Base-by-base conservation (phyloP, 2,888 invertebrate species). In the Trilocha varians region DNA sequence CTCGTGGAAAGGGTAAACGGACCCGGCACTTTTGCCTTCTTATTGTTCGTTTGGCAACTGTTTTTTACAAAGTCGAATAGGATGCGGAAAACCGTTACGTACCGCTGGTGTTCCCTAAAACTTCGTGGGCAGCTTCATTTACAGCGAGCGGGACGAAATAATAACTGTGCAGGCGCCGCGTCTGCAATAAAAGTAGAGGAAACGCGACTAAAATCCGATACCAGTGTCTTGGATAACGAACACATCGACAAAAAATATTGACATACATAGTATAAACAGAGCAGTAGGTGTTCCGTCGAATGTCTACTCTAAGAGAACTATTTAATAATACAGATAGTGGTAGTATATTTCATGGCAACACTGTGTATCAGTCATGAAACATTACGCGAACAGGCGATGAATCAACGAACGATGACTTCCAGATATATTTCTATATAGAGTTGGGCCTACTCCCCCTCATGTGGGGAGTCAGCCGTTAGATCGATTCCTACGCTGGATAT, bases 401-500 rank as follows among this genome's bases (percentile, higher is more conserved):
- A 64, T 65, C 58, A 64, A 58, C 55, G 57, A 5, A 40, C 52
- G 50, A 61, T 59, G 62, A 62, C 60, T 65, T 39, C 39, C 34
- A 34, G 33, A 39, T 41, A 49, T 43, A 39, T 43, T 39, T 16
- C 40, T 42, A 13, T 25, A 34, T 41, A 46, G 41, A 36, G 57
- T 52, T 52, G 48, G 48, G 57, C 52, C 47, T 57, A 50, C 49
- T 57, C 48, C 49, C 50, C 43, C 39, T 16, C 15, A 18, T 42
- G 47, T 43, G 36, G 45, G 46, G 45, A 25, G 55, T 66, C 62
- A 62, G 61, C 59, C 61, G 78, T 76, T 78, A 83, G 83, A 82
- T 83, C 82, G 84, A 84, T 83, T 73, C 55, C 76, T 79, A 79
- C 69, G 70, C 64, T 65, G 65, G 70, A 70, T 77, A 78, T 77